Evolutionary conservation across 2,113 vertebrate species (phyloP).

Genomic region (Podarcis cretensis): DNA sequence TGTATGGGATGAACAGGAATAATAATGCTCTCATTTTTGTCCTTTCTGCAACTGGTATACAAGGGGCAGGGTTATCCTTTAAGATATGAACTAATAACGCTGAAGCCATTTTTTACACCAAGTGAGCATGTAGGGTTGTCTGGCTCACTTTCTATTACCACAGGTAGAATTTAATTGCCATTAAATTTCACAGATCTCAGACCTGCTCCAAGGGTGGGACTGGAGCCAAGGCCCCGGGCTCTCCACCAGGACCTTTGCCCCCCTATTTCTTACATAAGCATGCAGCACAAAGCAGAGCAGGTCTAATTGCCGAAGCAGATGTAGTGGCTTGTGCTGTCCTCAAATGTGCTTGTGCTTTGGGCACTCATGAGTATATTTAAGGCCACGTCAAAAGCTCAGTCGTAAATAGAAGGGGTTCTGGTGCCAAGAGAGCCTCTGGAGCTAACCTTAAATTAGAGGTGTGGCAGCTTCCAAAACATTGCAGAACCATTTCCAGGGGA

Average conservation of each 20-base stretch:
- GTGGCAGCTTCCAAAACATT: conserved; percentile 28
- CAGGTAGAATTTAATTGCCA: background rate
- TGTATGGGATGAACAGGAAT: conserved; percentile 22
- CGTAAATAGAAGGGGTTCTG: conserved; percentile 32
- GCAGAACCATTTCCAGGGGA: background rate
- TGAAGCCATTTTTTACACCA: background rate
- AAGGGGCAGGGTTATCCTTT: background rate
- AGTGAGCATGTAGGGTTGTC: too few species aligned
- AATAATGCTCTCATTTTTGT: background rate
- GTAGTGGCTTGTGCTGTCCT: background rate
- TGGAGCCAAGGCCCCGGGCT: fast-evolving
- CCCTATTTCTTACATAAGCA: background rate
- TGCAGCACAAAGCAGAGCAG: fast-evolving
- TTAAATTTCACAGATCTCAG: background rate
- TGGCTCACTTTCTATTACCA: background rate
- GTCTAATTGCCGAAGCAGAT: background rate
- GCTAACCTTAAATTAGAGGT: conserved; percentile 43
- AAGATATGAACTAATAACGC: background rate
- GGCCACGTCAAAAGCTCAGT: conserved; percentile 20
- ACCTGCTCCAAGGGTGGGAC: background rate
- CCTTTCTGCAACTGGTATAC: background rate
- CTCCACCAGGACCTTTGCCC: background rate
- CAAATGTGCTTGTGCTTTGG: background rate
- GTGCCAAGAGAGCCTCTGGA: conserved; percentile 25
- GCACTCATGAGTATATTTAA: background rate